These are phyloP conservation scores for Leucophenga maculata DNA, from an alignment of 2,888 invertebrate genomes.

Conservation along the genomic window DNA sequence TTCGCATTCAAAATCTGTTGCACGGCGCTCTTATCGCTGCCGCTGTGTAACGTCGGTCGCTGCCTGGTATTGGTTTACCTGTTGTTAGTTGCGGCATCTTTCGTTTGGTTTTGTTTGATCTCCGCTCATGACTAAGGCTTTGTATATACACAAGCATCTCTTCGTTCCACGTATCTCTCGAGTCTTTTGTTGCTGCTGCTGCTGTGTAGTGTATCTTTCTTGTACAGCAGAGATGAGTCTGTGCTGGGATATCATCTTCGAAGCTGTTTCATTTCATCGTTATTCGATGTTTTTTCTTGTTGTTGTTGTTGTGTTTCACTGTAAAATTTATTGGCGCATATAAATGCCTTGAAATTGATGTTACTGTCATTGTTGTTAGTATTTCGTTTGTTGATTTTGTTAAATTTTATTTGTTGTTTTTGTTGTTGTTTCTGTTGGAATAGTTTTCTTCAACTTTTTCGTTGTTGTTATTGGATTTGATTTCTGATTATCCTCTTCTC, in stretches of 20 bases:
- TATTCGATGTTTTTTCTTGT: slow-evolving; percentile 43
- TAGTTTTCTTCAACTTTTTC: not conserved
- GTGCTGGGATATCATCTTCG: slow-evolving; percentile 3
- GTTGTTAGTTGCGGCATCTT: slow-evolving; percentile 49
- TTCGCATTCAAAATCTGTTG: slow-evolving; percentile 46
- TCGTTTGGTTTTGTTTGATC: slow-evolving; percentile 62
- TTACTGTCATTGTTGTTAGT: slow-evolving; percentile 58
- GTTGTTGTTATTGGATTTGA: not conserved
- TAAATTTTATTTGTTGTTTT: slow-evolving; percentile 21
- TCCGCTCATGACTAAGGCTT: slow-evolving; percentile 61
- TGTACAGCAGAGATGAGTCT: not conserved
- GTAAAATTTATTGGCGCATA: slow-evolving; percentile 64
- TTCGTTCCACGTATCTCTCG: slow-evolving; percentile 35
- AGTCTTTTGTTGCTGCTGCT: slow-evolving; percentile 44
- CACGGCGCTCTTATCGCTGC: slow-evolving; percentile 13
- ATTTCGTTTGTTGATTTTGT: slow-evolving; percentile 39
- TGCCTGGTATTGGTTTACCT: slow-evolving; percentile 28
- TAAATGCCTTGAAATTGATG: slow-evolving; percentile 66
- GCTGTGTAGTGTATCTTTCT: slow-evolving; percentile 17
- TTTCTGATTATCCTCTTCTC: slow-evolving; percentile 30
- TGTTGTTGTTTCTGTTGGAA: slow-evolving; percentile 18
- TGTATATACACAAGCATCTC: slow-evolving; percentile 64
- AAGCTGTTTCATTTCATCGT: slow-evolving; percentile 27
- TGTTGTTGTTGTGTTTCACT: slow-evolving; percentile 52
- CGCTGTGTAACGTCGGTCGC: slow-evolving; percentile 48